These are phyloP conservation scores for Tupaia tana DNA, from an alignment of 2,113 vertebrate species.

Conservation along the genomic window DNA sequence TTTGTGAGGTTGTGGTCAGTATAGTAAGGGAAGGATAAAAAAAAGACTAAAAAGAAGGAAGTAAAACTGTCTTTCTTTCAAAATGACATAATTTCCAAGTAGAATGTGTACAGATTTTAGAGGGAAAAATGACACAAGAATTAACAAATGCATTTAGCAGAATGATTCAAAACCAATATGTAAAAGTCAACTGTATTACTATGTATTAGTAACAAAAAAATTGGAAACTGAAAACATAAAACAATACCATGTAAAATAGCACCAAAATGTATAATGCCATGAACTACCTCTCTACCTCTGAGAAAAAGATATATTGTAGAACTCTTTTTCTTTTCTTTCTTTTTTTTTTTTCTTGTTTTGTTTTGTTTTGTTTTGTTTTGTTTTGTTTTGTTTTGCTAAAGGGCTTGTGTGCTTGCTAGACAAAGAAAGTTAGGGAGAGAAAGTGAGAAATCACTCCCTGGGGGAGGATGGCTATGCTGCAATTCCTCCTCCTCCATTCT, in stretches of 20 bases:
- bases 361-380: no score
- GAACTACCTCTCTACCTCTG: background rate
- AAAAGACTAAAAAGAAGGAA: conserved; percentile 3
- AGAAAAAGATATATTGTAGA: background rate
- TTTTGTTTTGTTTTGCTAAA: no score
- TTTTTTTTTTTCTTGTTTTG: no score
- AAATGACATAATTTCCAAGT: background rate
- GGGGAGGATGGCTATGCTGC: no score
- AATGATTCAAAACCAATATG: background rate
- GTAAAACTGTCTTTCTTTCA: background rate
- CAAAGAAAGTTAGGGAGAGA: no score
- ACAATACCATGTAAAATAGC: background rate
- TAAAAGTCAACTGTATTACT: background rate
- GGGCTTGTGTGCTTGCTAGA: no score
- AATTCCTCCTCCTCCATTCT: no score
- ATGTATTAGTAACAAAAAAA: background rate
- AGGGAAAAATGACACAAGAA: background rate
- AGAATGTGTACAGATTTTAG: background rate
- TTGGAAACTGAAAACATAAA: background rate
- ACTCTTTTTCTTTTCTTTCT: no score
- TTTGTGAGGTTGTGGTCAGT: background rate
- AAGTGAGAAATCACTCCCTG: no score
- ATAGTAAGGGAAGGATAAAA: background rate
- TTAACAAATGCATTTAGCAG: background rate
- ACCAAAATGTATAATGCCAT: conserved; percentile 1